A percentile compares a stretch with the other conserved stretches of the same genome.
Evolutionary conservation across 2,113 vertebrate genomes (phyloP).

Genomic region (Pachyramphus minor): DNA sequence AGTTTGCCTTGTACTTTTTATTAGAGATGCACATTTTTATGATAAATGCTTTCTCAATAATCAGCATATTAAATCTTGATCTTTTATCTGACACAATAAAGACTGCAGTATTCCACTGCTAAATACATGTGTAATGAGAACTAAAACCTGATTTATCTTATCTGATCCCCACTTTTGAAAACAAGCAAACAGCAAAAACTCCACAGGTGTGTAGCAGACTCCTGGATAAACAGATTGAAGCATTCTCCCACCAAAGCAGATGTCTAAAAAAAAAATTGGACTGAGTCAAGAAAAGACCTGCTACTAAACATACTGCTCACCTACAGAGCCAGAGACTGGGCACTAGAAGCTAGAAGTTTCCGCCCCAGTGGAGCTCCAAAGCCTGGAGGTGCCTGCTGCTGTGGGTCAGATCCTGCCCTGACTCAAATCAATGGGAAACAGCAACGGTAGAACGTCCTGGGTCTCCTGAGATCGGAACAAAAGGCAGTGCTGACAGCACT

Average conservation of each 20-base stretch:
- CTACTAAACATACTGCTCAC: background rate
- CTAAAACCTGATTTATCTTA: background rate
- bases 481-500: background rate
- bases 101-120: background rate
- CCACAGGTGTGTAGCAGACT: background rate
- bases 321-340: background rate
- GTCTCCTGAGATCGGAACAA: background rate
- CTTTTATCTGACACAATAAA: background rate
- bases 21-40: background rate
- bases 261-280: background rate
- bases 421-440: background rate
- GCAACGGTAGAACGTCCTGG: rapidly evolving
- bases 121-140: background rate
- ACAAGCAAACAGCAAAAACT: background rate
- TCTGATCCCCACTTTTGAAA: background rate
- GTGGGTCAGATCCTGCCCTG: background rate
- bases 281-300: background rate
- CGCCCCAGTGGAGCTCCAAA: background rate
- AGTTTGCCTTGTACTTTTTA: background rate
- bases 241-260: background rate
- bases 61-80: background rate
- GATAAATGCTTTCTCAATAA: background rate
- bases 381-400: background rate
- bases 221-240: background rate
- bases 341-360: background rate